Evolutionary conservation across 2,113 vertebrate genomes (phyloP), one percentile per base, ranked within the genome.

Genomic region (Leptobrachium leishanense): DNA sequence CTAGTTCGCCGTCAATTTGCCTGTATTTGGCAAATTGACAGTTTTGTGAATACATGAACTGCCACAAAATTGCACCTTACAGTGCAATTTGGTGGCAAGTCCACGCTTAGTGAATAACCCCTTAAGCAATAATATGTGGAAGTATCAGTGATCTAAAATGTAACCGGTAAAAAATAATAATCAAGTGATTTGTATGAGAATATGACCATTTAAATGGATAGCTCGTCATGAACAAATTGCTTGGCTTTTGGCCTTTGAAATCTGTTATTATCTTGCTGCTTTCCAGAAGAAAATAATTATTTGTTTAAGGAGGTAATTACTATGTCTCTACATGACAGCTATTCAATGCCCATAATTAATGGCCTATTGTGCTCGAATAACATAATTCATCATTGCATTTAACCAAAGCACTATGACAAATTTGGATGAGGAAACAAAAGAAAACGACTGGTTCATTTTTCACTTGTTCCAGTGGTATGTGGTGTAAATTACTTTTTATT

Each of bases 231-330:
- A 72, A 20, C 31, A 55, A 72, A 55, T 55, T 31, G 4, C 53
- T 72, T 40, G 5, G n/a, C 70, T 72, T 72, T 57, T 64, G 46
- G 70, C 53, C 53, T 40, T 72, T 53, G 54, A 72, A 39, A 54
- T n/a, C 46, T 72, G 70, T 54, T 46, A 72, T 72, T 72, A 72
- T 72, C 20, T 72, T 72, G 70, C 70, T 40, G 20, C 57, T 20
- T 72, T 43, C 41, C n/a, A 50, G 63, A 9, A 44, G 57, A 74
- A 74, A 62, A 64, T 74, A 43, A 63, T 74, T 75, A 62, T 54
- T 76, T 76, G 74, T 76, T 67, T 76, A 76, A 68, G 46, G 46
- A 76, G 74, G 50, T 68, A 76, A 76, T 76, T 46, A 76, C 31
- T 5, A 76, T 67, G 50, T 50, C 20, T 10, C 2, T 50, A 54